A percentile compares a stretch with the other conserved stretches of the same genome.
Evolutionary conservation across 2,888 invertebrate species (phyloP).

Genomic region (Cynaeus angustus): DNA sequence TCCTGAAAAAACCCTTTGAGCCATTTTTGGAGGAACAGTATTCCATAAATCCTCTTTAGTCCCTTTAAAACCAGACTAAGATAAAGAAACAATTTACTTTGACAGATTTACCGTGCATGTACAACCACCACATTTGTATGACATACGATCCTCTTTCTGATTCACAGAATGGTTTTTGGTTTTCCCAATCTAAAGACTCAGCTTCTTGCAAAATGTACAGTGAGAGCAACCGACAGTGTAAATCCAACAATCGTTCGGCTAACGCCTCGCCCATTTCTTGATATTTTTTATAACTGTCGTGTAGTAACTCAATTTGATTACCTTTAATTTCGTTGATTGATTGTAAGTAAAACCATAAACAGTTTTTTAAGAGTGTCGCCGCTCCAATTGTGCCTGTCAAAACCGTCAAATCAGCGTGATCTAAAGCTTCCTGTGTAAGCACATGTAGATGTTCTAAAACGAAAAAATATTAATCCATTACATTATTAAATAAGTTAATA

Average conservation of each 20-base stretch:
- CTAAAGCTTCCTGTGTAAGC: conserved; percentile 87
- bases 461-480: not conserved
- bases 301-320: conserved; percentile 63
- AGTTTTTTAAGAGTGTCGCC: conserved; percentile 85
- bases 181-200: conserved; percentile 85
- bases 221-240: conserved; percentile 85
- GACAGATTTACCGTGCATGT: conserved; percentile 80
- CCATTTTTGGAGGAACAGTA: conserved; percentile 91
- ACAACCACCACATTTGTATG: conserved; percentile 92
- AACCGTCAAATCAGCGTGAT: conserved; percentile 88
- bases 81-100: not conserved
- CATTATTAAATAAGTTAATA: conserved; percentile 57
- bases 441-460: conserved; percentile 84
- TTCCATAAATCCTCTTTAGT: conserved; percentile 89
- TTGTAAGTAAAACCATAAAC: conserved; percentile 84
- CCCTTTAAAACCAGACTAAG: conserved; percentile 68
- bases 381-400: conserved; percentile 88
- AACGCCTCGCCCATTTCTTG: conserved; percentile 89
- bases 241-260: conserved; percentile 86
- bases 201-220: conserved; percentile 89
- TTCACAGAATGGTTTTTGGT: conserved; percentile 78
- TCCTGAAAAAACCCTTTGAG: conserved; percentile 87
- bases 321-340: conserved; percentile 67
- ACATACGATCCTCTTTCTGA: conserved; percentile 86
- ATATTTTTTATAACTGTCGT: conserved; percentile 81